Evolutionary conservation across 2,113 vertebrate genomes (phyloP).

Genomic region (Pedetes capensis): DNA sequence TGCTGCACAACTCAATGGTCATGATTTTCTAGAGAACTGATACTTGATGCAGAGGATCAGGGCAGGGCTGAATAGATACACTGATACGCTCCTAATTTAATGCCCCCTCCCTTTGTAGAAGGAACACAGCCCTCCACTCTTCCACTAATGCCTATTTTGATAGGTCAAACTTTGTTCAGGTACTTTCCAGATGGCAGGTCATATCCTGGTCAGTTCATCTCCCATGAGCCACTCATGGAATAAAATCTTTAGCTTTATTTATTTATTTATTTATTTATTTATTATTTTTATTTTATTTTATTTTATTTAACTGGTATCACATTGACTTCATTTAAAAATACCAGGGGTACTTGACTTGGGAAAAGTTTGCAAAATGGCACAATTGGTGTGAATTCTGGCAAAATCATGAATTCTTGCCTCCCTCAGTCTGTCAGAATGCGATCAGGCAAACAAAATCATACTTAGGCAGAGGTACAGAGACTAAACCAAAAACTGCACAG

Average conservation of each 20-base stretch:
- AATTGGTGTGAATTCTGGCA: not conserved
- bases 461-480: not conserved
- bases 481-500: not conserved
- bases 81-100: accelerated
- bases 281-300: no score
- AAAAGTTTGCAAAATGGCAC: not conserved
- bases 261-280: no score
- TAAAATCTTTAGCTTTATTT: not conserved
- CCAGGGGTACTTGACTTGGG: not conserved
- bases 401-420: not conserved
- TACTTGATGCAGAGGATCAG: accelerated
- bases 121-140: not conserved
- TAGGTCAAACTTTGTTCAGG: not conserved
- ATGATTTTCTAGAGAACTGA: not conserved
- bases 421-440: not conserved
- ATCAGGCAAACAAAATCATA: not conserved
- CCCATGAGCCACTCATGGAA: accelerated
- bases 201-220: not conserved
- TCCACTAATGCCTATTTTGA: not conserved
- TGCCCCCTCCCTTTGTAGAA: accelerated
- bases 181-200: not conserved
- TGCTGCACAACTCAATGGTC: accelerated
- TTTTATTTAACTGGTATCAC: not conserved
- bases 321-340: not conserved
- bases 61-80: not conserved